Percentiles rank a stretch among this genome's conserved stretches.
These are phyloP conservation scores for Trachurus trachurus DNA, from an alignment of 2,797 vertebrate species.

Conservation along the genomic window DNA sequence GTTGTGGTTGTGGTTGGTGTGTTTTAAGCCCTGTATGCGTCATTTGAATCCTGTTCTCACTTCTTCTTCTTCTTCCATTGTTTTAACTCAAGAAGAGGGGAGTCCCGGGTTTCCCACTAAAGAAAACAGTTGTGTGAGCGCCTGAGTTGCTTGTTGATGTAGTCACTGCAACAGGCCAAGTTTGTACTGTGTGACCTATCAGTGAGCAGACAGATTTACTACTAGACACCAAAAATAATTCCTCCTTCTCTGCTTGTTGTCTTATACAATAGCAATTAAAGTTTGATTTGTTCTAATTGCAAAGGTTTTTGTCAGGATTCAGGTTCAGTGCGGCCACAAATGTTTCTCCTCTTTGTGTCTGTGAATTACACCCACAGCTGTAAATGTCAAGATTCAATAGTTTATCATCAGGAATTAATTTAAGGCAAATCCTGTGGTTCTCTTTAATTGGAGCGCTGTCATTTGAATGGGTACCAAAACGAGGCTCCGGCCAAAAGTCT, in stretches of 20 bases:
- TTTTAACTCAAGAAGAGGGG: not conserved
- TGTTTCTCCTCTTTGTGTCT: not conserved
- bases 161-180: not conserved
- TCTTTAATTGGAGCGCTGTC: not conserved
- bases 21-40: not conserved
- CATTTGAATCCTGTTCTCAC: not conserved
- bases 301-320: slow-evolving; percentile 1
- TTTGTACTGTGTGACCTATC: slow-evolving; percentile 24
- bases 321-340: not conserved
- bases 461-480: not conserved
- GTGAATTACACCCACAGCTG: not conserved
- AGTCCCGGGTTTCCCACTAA: slow-evolving; percentile 5
- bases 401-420: not conserved
- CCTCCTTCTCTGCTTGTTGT: not conserved
- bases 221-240: not conserved
- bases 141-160: slow-evolving; percentile 19
- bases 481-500: not conserved
- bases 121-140: slow-evolving; percentile 9
- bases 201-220: slow-evolving; percentile 19
- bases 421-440: not conserved
- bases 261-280: not conserved
- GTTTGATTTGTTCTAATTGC: slow-evolving; percentile 6
- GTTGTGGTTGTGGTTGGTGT: not conserved
- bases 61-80: not conserved
- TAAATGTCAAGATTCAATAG: not conserved